These are phyloP conservation scores for Pogoniulus pusillus DNA, from an alignment of 2,797 vertebrate genomes.

Conservation along the genomic window DNA sequence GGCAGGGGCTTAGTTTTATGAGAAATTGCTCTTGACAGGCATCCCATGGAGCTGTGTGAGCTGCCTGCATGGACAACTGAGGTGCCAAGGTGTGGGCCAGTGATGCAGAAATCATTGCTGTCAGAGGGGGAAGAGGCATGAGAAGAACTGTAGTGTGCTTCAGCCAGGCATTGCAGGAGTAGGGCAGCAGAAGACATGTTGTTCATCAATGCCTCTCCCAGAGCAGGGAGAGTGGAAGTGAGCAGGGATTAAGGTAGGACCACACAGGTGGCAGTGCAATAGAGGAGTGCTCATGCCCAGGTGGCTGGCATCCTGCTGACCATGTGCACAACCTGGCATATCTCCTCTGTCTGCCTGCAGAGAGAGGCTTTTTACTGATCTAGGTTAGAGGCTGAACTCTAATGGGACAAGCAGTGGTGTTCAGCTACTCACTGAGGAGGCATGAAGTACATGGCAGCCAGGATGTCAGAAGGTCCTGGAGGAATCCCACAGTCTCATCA, in stretches of 20 bases:
- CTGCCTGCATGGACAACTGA: not conserved
- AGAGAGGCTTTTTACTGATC: not conserved
- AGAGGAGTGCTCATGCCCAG: not conserved
- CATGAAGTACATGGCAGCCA: not conserved
- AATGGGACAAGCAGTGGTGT: not conserved
- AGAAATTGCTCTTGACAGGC: slow-evolving; percentile 52
- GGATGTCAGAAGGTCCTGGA: not conserved
- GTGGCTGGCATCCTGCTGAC: not conserved
- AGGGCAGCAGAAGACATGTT: not conserved
- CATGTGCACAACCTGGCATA: not conserved
- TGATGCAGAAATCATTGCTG: slow-evolving; percentile 28
- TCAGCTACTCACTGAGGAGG: not conserved
- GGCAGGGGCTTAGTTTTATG: slow-evolving; percentile 20
- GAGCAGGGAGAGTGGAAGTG: not conserved
- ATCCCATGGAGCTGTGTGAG: not conserved
- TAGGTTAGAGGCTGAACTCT: not conserved
- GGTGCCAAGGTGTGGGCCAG: slow-evolving; percentile 16
- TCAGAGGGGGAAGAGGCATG: not conserved
- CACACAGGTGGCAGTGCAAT: not conserved
- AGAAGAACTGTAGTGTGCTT: not conserved
- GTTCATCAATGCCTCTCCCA: not conserved
- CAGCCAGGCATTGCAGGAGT: not conserved
- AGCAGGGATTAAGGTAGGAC: not conserved
- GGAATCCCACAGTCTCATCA: not conserved
- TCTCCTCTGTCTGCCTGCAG: not conserved